phyloP scores from a whole-genome alignment of 2,797 vertebrate genomes.

The Poecilia velifera region DNA sequence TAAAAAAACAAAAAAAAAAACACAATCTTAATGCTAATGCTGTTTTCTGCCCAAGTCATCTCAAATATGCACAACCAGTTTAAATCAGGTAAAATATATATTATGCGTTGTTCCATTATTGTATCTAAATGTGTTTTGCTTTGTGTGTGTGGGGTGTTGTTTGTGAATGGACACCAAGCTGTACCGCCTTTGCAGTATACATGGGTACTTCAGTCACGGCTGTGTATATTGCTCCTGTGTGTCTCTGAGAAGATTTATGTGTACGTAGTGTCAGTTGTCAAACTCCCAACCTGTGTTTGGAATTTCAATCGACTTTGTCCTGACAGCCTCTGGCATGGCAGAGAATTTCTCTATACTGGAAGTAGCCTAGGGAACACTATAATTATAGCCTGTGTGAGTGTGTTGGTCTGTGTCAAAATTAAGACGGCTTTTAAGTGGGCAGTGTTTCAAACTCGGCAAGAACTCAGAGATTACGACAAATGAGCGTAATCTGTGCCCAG shows the following conservation, averaged over 20 bases:
- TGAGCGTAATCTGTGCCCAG: constrained; percentile 16
- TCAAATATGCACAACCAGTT: neutral
- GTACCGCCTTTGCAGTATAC: constrained; percentile 9
- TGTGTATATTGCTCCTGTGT: constrained; percentile 41
- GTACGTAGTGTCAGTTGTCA: constrained; percentile 52
- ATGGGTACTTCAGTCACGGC: constrained; percentile 25
- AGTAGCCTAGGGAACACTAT: constrained; percentile 10
- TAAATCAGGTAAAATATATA: neutral
- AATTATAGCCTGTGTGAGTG: constrained; percentile 12
- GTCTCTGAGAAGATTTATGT: constrained; percentile 50
- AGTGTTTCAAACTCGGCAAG: neutral
- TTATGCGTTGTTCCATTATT: neutral
- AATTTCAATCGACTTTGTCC: constrained; percentile 53
- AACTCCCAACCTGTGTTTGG: constrained; percentile 43
- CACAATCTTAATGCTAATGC: neutral
- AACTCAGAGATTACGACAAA: constrained; percentile 13
- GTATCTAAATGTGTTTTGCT: neutral
- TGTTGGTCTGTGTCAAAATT: constrained; percentile 10
- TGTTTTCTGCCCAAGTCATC: neutral
- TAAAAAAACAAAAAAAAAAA: neutral
- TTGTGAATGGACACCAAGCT: constrained; percentile 6
- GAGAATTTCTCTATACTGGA: constrained; percentile 23
- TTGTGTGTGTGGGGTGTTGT: constrained; percentile 2
- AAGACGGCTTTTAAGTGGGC: neutral
- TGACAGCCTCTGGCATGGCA: constrained; percentile 40